Base-by-base conservation (phyloP, 1,140 invertebrate genomes). In the Drosophila aff. region DNA sequence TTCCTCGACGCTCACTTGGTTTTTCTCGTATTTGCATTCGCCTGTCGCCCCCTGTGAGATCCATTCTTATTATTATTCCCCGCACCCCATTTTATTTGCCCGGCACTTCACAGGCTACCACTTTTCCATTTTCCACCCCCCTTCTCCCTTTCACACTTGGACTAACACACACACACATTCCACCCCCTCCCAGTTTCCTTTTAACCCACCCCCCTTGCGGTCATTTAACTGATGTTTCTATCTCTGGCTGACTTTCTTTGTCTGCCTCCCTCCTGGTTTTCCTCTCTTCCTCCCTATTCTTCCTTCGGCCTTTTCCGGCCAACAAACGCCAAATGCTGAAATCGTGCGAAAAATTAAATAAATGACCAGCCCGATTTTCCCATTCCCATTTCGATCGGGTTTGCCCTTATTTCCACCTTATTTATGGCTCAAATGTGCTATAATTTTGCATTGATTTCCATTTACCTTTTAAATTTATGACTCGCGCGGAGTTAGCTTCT, bases 301-400 rank as follows among this genome's bases (percentile, higher is more conserved):
- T 11, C 13, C 18, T 50, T 64, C 47, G 49, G 46, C 57, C 49
- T 63, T 58, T 73, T 57, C 50, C 38, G 44, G 38, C 47, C 44
- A 18, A 47, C 52, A 65, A 75, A 44, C 50, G 72, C 76, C 66
- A 81, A 87, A 83, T 89, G 84, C 64, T 75, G 84, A 87, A 89
- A 84, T 87, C 84, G 84, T 89, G 84, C 84, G 84, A 87, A 84
- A 87, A 87, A 87, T 87, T 87, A 89, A 87, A 84, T 87, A 87
- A 87, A 87, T 84, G 77, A 65, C 69, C 85, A 53, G n/a, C 72
- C 82, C 52, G 43, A 64, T 76, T 81, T 81, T 65, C 49, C 59
- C 58, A 66, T 43, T 67, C 40, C 55, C 41, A 74, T 28, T 74
- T 36, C 49, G 58, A 65, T 65, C 55, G 47, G 61, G 40, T 43